phyloP scores from a whole-genome alignment of 2,797 vertebrate species.

The Telmatherina bonti region DNA sequence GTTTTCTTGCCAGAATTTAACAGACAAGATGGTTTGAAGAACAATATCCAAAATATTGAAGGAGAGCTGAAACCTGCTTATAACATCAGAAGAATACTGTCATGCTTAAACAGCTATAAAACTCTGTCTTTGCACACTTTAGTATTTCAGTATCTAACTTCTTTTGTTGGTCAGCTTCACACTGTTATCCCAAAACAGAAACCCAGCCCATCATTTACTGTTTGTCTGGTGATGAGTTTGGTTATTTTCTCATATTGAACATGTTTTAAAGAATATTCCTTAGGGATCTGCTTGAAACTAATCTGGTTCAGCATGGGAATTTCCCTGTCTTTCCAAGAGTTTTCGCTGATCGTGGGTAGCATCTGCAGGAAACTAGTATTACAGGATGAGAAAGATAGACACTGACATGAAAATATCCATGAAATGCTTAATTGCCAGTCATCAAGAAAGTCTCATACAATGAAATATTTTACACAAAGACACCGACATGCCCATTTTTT shows the following conservation, averaged over 20 bases:
- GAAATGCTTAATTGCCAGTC: slow-evolving; percentile 33
- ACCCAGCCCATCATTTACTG: background rate
- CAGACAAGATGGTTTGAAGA: slow-evolving; percentile 54
- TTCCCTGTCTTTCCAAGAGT: slow-evolving; percentile 64
- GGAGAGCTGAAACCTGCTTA: slow-evolving; percentile 55
- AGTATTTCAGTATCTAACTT: background rate
- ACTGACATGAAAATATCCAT: slow-evolving; percentile 12
- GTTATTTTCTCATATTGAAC: slow-evolving; percentile 29
- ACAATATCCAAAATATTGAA: slow-evolving; percentile 58
- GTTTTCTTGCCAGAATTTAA: slow-evolving; percentile 68
- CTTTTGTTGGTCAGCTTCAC: background rate
- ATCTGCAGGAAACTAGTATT: slow-evolving; percentile 34
- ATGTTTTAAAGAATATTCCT: slow-evolving; percentile 44
- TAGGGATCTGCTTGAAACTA: slow-evolving; percentile 57
- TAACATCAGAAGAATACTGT: slow-evolving; percentile 27
- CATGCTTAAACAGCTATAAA: slow-evolving; percentile 18
- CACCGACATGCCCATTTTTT: slow-evolving; percentile 1
- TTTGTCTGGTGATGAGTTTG: background rate
- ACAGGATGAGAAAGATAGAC: slow-evolving; percentile 11
- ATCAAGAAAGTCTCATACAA: slow-evolving; percentile 9
- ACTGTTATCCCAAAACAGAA: background rate
- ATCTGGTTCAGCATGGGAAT: slow-evolving; percentile 56
- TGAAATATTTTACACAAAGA: background rate
- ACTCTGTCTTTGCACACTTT: background rate
- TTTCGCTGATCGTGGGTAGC: slow-evolving; percentile 50